Conservation (phyloP, 2,113 vertebrate genomes). For the Phalacrocorax aristotelis region DNA sequence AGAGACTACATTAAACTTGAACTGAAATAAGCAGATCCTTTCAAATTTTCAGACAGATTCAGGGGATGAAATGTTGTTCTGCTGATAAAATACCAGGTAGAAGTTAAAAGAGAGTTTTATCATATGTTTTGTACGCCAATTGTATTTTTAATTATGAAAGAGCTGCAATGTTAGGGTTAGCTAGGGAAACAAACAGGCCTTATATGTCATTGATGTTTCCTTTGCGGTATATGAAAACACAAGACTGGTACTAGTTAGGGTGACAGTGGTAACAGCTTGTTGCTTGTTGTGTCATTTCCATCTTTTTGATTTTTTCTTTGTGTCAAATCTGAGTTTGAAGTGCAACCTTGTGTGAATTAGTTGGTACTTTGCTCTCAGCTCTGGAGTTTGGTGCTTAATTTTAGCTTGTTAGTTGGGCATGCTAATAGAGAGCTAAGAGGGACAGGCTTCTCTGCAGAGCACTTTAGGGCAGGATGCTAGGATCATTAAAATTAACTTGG, state of each 20-base stretch:
- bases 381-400: not conserved
- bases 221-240: not conserved
- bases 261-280: not conserved
- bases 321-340: not conserved
- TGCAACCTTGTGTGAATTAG: not conserved
- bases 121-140: rapidly evolving
- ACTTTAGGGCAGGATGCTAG: not conserved
- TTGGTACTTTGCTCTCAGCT: not conserved
- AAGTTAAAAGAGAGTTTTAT: not conserved
- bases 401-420: not conserved
- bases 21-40: not conserved
- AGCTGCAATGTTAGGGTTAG: not conserved
- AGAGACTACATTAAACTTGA: not conserved
- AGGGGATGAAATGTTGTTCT: not conserved
- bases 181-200: not conserved
- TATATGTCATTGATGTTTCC: not conserved
- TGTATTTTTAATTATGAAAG: not conserved
- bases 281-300: not conserved
- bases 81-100: not conserved
- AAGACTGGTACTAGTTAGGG: not conserved
- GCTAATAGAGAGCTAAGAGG: not conserved
- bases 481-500: not conserved
- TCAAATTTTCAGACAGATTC: not conserved
- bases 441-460: not conserved
- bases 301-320: not conserved